Evolutionary conservation across 2,113 vertebrate genomes (phyloP), one percentile per base, ranked within the genome.

Genomic region (Nanorana parkeri): DNA sequence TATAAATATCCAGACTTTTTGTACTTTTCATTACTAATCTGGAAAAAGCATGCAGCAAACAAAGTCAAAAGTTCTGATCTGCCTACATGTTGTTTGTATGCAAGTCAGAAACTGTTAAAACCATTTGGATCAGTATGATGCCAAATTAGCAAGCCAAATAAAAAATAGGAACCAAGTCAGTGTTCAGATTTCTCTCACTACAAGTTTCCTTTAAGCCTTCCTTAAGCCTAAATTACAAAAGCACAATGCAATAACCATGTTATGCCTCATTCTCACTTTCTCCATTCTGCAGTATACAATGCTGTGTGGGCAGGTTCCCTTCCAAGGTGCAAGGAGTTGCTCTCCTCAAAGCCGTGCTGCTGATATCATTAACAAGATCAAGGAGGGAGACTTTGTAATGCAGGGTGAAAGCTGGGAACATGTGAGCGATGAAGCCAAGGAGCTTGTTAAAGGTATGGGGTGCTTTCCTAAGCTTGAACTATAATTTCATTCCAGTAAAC

Each of bases 351-450:
- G 92, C 20, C 94, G 93, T 24, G 95, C 96, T 0, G 94, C 95
- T 0, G 96, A 97, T 85, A 97, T 97, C 89, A 96, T 97, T 95
- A 92, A 93, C 69, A 97, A 97, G 85, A 97, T 97, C 83, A 97
- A 96, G 64, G 95, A 96, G 83, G 96, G 96, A 0, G 94, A 95
- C 81, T 97, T 97, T 89, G 96, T 95, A 56, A 90, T 97, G 81
- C 94, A 95, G 0, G 94, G 96, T 5, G 96, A 97, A 84, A 93
- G 94, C 41, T 97, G 96, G 96, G 95, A 92, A 85, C 93, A 95
- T 0, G 96, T 97, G 8, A 96, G 96, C 0, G 94, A 96, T 68
- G 95, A 96, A 67, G 96, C 96, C 54, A 97, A 97, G 90, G 95
- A 96, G 84, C 92, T 97, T n/a, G 95, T 97, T 26, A 94, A 94